A percentile compares a stretch with the other conserved stretches of the same genome.
These are phyloP conservation scores for Stichodactyla helianthus DNA, from an alignment of 64 coral and sea anemone genomes.

Conservation along the genomic window DNA sequence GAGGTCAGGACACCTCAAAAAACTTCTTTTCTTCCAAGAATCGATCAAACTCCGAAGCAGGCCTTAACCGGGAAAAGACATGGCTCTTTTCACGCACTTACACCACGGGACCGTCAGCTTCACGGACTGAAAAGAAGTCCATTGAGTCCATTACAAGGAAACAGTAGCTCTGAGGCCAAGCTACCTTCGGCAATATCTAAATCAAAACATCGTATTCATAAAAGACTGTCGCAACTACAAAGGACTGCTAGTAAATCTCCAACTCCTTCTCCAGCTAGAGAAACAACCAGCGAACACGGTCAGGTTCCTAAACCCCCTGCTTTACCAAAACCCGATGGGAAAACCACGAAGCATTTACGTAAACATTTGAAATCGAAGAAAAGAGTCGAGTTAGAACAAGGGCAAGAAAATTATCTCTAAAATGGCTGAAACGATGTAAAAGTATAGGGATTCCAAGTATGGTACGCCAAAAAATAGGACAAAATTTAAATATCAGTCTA, in stretches of 20 bases:
- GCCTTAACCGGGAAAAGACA: background rate
- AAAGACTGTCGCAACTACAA: background rate
- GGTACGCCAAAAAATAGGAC: background rate
- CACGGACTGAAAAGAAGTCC: constrained; percentile 23
- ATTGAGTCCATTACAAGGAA: background rate
- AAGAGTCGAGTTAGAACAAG: background rate
- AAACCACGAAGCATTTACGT: background rate
- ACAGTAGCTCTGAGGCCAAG: background rate
- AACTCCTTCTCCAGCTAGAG: background rate
- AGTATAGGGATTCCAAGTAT: background rate
- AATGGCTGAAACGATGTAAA: background rate
- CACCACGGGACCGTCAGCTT: background rate
- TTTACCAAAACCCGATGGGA: background rate
- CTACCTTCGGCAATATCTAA: constrained; percentile 17
- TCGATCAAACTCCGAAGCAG: constrained; percentile 15
- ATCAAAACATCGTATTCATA: constrained; percentile 1
- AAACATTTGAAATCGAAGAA: constrained; percentile 6
- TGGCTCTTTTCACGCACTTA: constrained; percentile 27
- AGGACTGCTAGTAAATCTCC: background rate
- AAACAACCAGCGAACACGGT: background rate
- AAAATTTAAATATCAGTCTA: background rate
- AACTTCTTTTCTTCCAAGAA: constrained; percentile 17
- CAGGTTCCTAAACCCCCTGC: constrained; percentile 2
- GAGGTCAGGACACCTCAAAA: background rate
- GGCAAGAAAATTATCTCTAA: background rate